Conservation (phyloP, 2,888 invertebrate genomes). For the Gnatocerus cornutus region DNA sequence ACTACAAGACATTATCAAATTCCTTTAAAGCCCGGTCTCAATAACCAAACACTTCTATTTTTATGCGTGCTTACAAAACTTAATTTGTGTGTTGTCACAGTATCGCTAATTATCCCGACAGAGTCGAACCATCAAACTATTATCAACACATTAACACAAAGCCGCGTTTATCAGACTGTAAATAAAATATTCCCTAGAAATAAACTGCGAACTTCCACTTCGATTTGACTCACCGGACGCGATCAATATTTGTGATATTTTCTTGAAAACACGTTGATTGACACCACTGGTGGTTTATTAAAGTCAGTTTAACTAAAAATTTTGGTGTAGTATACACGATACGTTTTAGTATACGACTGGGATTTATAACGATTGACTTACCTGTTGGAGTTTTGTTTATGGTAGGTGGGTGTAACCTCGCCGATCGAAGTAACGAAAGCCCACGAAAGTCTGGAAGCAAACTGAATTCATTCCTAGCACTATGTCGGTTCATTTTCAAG, state of each 20-base stretch:
- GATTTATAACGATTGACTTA: conserved; percentile 47
- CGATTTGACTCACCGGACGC: conserved; percentile 20
- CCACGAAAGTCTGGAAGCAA: conserved; percentile 49
- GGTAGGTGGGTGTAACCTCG: conserved; percentile 51
- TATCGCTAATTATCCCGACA: background rate
- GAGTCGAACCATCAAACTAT: background rate
- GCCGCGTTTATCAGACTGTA: conserved; percentile 7
- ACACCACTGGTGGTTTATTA: background rate
- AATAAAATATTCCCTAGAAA: conserved; percentile 9
- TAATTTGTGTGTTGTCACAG: background rate
- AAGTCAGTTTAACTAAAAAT: background rate
- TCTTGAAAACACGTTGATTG: conserved; percentile 11
- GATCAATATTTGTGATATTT: conserved; percentile 28
- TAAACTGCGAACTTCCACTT: conserved; percentile 9
- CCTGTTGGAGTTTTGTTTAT: conserved; percentile 56
- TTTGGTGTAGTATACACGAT: background rate
- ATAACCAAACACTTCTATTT: background rate
- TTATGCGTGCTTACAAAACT: background rate
- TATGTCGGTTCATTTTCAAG: conserved; percentile 42
- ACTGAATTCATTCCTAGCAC: conserved; percentile 43
- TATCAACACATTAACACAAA: conserved; percentile 3
- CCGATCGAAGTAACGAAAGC: conserved; percentile 45
- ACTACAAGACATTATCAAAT: no score
- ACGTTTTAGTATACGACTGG: background rate
- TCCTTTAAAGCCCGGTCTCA: background rate